Evolutionary conservation across 2,888 invertebrate species (phyloP), one percentile per base, ranked within the genome.

Genomic region (Dryadula phaetusa): DNA sequence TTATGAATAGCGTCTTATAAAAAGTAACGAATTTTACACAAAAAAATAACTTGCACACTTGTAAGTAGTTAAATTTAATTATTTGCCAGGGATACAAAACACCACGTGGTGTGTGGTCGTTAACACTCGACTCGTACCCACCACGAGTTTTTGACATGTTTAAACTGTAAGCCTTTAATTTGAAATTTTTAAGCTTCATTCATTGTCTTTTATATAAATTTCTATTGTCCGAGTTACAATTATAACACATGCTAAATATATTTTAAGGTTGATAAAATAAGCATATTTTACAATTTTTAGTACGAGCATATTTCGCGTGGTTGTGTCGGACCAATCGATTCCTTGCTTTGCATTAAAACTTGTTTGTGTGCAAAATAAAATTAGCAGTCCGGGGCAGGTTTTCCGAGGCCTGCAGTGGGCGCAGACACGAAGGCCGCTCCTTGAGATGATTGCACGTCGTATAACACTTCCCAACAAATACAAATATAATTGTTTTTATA

Each of bases 351-450:
- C 70, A 69, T 86, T 81, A 80, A 84, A 88, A 87, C 90, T 75
- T 80, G 89, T 89, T 88, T 87, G 79, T 76, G 82, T 83, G 85
- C 79, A 83, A 86, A 85, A 86, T 85, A 86, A 88, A 87, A 87
- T 87, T 82, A 83, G 82, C 79, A 80, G 79, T 79, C 79, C 79
- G 77, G 82, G 84, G 83, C 87, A 83, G 89, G 88, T 88, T 87
- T 84, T 76, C 86, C 83, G 84, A 81, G 80, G 82, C 74, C 76
- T 75, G 80, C 78, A 79, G 88, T 85, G 85, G 88, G 88, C 84
- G 85, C 69, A 62, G 69, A 61, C 64, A 67, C 69, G 67, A 70
- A 70, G 82, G 78, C 81, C 73, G 79, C 76, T 74, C 75, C 78
- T 74, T 47, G 62, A 52, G 63, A 47, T 34, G 42, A 47, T 61